Evolutionary conservation across 2,888 invertebrate genomes (phyloP), one percentile per base, ranked within the genome.

Genomic region (Synergus gifuensis): DNA sequence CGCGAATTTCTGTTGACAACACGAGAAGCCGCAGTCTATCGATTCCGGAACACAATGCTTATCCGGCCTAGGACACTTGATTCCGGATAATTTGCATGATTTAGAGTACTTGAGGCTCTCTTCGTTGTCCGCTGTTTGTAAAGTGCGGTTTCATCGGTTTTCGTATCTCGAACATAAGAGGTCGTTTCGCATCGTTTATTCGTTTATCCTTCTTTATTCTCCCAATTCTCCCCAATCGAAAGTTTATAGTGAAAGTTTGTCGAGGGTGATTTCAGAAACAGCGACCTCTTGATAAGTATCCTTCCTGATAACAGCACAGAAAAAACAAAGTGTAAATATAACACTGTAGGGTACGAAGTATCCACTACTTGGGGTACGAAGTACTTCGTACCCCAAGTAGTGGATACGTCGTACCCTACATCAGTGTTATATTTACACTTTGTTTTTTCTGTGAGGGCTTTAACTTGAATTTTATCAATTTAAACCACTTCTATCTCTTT

Each of bases 81-180:
- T 73, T 73, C 49, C 54, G 54, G 54, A 73, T 73, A 54, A 73
- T 73, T 54, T 73, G 49, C 49, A 36, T 73, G 73, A 73, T 73
- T 73, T 73, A 73, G 54, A 73, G 36, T 54, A 73, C 73, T 73
- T 73, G 73, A 73, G 73, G 54, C 54, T 73, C 73, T 73, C 73
- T 73, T 54, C 73, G 40, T 73, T 73, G 36, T 73, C 54, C 54
- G 73, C 54, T 73, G 54, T 73, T 36, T 73, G 49, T 54, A 54
- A 73, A 73, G 36, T 54, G 73, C 73, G 54, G 54, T 73, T 54
- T 73, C 36, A 36, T 54, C 4, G 49, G 54, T 49, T 73, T 73
- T 73, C 73, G 49, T 36, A 36, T 36, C 2, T 73, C 49, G 9
- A 73, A 49, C 49, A 73, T 73, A 11, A 73, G 49, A 49, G 22